These are phyloP conservation scores for Tholera decimalis DNA, from an alignment of 2,888 invertebrate genomes.

Conservation along the genomic window DNA sequence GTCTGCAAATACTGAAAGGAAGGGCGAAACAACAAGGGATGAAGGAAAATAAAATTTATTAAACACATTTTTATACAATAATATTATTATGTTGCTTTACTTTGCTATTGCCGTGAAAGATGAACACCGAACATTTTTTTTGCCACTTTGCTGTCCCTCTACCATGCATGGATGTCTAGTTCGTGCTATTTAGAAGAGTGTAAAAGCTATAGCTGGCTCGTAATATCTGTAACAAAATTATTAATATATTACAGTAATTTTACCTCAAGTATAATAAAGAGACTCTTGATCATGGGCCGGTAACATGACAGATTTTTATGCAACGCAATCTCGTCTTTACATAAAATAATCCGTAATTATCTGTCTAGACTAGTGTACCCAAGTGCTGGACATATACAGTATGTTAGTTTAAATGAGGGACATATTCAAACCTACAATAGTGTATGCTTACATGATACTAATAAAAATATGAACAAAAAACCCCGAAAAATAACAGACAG, in stretches of 20 bases:
- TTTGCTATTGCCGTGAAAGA: conserved; percentile 2
- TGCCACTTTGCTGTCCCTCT: conserved; percentile 9
- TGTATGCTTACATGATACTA: too few species aligned
- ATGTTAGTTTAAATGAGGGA: too few species aligned
- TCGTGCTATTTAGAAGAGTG: conserved; percentile 77
- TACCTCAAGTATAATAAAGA: too few species aligned
- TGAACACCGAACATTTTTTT: background rate
- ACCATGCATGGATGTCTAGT: conserved; percentile 34
- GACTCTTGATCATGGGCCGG: too few species aligned
- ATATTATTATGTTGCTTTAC: conserved; percentile 13
- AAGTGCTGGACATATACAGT: too few species aligned
- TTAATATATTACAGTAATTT: background rate
- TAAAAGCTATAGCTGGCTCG: conserved; percentile 82
- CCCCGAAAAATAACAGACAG: too few species aligned
- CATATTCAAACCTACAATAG: too few species aligned
- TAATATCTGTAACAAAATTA: conserved; percentile 77
- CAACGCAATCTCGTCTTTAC: too few species aligned
- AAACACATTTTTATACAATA: background rate
- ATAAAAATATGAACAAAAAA: too few species aligned
- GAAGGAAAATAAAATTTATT: conserved; percentile 1
- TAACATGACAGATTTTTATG: too few species aligned
- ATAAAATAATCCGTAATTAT: too few species aligned
- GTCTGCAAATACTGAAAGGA: conserved; percentile 54
- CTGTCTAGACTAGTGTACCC: background rate
- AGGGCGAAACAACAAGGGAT: conserved; percentile 42